These are phyloP conservation scores for Carollia perspicillata DNA, from an alignment of 2,113 vertebrate genomes.

Conservation along the genomic window DNA sequence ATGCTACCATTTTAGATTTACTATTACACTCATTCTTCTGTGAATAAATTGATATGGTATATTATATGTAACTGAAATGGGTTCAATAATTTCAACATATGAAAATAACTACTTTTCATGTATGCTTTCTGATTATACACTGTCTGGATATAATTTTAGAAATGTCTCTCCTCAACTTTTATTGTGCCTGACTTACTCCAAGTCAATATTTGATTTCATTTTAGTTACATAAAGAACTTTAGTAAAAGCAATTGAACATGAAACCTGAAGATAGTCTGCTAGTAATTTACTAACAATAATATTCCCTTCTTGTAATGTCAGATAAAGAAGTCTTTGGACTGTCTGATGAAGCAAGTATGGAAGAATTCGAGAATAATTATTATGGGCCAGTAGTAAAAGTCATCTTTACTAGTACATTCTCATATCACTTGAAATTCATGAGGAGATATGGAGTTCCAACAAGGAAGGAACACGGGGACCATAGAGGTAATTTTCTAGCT, in stretches of 20 bases:
- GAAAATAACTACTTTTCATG: background rate
- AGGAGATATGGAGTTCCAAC: background rate
- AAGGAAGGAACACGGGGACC: background rate
- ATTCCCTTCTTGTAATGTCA: background rate
- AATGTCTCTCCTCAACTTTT: background rate
- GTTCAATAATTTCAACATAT: background rate
- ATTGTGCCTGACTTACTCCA: background rate
- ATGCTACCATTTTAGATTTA: background rate
- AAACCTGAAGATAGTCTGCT: background rate
- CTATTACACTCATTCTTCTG: background rate
- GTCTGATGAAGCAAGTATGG: background rate
- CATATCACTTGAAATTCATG: slow-evolving; percentile 53
- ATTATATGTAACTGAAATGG: background rate
- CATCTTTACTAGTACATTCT: slow-evolving; percentile 35
- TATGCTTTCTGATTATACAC: background rate
- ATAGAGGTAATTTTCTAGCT: slow-evolving; percentile 35
- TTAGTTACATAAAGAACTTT: background rate
- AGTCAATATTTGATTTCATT: background rate
- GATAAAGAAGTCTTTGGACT: background rate
- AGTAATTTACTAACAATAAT: background rate
- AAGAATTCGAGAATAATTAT: background rate
- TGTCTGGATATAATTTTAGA: background rate
- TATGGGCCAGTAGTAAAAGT: background rate
- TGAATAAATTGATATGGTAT: background rate
- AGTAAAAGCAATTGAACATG: background rate